Conservation (phyloP, 2,113 vertebrate species). For the Cyrtonyx montezumae region DNA sequence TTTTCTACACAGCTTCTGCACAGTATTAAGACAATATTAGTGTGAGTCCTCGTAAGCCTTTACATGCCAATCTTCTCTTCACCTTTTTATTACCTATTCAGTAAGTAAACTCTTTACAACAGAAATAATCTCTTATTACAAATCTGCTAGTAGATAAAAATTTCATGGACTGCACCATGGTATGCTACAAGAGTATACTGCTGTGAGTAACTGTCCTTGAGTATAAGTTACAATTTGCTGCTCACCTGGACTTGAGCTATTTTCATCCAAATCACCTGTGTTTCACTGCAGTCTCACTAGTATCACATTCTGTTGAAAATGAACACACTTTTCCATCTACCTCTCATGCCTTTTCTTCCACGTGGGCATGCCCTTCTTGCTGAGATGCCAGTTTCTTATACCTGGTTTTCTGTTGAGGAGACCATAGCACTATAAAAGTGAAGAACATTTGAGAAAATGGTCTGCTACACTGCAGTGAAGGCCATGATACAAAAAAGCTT, state of each 20-base stretch:
- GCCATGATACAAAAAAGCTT: rapidly evolving
- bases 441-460: background rate
- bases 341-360: background rate
- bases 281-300: background rate
- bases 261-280: background rate
- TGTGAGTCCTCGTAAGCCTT: background rate
- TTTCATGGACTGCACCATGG: background rate
- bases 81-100: background rate
- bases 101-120: background rate
- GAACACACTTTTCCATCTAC: background rate
- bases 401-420: background rate
- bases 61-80: background rate
- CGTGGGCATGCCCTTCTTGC: background rate
- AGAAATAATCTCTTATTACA: background rate
- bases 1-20: background rate
- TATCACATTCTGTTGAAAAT: background rate
- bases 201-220: background rate
- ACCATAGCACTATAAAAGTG: background rate
- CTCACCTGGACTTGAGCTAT: background rate
- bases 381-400: background rate
- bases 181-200: background rate
- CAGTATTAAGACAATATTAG: background rate
- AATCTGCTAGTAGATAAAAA: background rate
- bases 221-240: background rate
- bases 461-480: background rate